Conservation (phyloP, 2,888 invertebrate species). For the Agrochola lota region DNA sequence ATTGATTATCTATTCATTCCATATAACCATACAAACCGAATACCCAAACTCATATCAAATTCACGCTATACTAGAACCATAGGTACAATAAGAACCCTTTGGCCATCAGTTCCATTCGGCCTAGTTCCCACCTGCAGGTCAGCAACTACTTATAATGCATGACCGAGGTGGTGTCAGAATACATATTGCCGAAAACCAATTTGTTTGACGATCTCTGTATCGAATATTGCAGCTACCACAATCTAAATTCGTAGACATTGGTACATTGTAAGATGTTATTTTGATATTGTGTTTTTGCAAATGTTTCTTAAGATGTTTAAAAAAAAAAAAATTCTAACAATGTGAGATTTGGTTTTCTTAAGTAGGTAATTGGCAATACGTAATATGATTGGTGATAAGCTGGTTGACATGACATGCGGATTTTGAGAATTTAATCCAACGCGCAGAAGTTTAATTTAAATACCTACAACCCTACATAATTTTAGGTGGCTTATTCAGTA, state of each 20-base stretch:
- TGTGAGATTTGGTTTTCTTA: background rate
- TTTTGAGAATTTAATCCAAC: background rate
- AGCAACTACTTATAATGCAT: slow-evolving; percentile 78
- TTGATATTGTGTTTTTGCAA: background rate
- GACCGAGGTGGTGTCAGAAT: slow-evolving; percentile 71
- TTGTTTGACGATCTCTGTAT: slow-evolving; percentile 65
- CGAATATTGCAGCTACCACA: slow-evolving; percentile 48
- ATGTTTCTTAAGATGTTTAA: background rate
- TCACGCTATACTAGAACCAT: slow-evolving; percentile 23
- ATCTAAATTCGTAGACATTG: slow-evolving; percentile 18
- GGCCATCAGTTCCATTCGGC: slow-evolving; percentile 55
- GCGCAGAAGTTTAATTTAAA: background rate
- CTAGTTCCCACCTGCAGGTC: slow-evolving; percentile 64
- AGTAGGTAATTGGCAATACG: background rate
- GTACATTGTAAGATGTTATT: slow-evolving; percentile 37
- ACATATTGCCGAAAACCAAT: slow-evolving; percentile 75
- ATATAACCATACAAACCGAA: slow-evolving; percentile 3
- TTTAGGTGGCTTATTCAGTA: background rate
- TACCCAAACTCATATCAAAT: slow-evolving; percentile 43
- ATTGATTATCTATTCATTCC: background rate
- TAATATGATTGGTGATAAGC: background rate
- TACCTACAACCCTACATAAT: background rate
- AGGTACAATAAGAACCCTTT: slow-evolving; percentile 49
- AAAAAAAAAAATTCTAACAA: too few relatives aligned
- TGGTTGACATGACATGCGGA: background rate